Conservation (phyloP, 2,113 vertebrate species). For the Upupa epops region DNA sequence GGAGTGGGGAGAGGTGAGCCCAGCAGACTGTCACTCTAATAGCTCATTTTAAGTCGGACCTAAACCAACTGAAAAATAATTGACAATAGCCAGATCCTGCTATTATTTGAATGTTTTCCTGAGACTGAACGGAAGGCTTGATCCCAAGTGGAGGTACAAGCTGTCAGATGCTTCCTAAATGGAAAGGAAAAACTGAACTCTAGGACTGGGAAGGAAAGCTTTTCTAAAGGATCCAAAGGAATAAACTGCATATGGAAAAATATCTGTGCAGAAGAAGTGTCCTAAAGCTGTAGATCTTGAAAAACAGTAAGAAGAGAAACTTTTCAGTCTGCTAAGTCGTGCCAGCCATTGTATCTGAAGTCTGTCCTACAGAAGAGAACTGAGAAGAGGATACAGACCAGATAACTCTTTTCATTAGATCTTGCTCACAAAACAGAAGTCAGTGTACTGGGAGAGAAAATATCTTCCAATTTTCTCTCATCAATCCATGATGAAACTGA, state of each 20-base stretch:
- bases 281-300: neutral
- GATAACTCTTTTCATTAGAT: neutral
- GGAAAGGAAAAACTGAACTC: neutral
- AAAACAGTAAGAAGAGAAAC: neutral
- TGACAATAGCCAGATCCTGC: neutral
- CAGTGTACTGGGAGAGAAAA: neutral
- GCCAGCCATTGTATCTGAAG: neutral
- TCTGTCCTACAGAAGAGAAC: neutral
- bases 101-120: neutral
- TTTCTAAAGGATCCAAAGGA: neutral
- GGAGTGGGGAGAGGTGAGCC: neutral
- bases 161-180: neutral
- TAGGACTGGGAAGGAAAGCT: neutral
- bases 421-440: neutral
- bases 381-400: neutral
- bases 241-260: neutral
- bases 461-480: neutral
- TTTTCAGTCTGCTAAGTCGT: neutral
- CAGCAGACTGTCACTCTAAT: neutral
- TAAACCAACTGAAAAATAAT: slow-evolving; percentile 26
- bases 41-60: neutral
- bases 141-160: neutral
- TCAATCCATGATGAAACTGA: neutral
- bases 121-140: neutral
- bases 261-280: neutral